phyloP scores from a whole-genome alignment of 2,797 vertebrate species.

The Falco biarmicus region DNA sequence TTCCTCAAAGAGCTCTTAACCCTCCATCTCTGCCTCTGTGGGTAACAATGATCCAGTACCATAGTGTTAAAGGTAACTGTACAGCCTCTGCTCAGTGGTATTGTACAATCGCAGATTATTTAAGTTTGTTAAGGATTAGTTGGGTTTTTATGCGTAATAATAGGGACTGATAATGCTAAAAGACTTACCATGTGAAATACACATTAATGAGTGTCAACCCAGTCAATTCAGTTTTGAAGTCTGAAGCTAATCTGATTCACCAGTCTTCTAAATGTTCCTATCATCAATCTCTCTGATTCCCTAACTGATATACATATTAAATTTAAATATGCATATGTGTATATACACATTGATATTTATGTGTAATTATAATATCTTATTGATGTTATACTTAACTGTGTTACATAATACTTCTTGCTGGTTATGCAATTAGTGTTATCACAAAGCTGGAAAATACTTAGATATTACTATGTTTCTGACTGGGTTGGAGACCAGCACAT shows the following conservation, averaged over 20 bases:
- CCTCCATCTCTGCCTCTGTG: background rate
- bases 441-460: background rate
- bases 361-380: background rate
- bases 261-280: too few species aligned
- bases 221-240: too few species aligned
- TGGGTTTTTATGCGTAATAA: background rate
- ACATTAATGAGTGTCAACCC: too few species aligned
- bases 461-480: background rate
- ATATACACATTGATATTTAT: too few species aligned
- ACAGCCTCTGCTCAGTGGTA: background rate
- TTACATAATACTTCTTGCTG: background rate
- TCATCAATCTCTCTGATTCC: too few species aligned
- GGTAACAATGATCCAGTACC: background rate
- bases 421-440: background rate
- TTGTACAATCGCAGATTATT: background rate
- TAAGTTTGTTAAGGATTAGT: background rate
- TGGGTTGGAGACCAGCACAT: background rate
- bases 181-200: too few species aligned
- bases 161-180: too few species aligned
- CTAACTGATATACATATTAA: too few species aligned
- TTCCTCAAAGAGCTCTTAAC: background rate
- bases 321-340: too few species aligned
- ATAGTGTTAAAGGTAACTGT: background rate
- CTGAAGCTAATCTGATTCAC: too few species aligned
- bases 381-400: background rate